A percentile compares a stretch with the other conserved stretches of the same genome.
Conservation (phyloP, 1,140 invertebrate species). For the Coptotermes formosanus region DNA sequence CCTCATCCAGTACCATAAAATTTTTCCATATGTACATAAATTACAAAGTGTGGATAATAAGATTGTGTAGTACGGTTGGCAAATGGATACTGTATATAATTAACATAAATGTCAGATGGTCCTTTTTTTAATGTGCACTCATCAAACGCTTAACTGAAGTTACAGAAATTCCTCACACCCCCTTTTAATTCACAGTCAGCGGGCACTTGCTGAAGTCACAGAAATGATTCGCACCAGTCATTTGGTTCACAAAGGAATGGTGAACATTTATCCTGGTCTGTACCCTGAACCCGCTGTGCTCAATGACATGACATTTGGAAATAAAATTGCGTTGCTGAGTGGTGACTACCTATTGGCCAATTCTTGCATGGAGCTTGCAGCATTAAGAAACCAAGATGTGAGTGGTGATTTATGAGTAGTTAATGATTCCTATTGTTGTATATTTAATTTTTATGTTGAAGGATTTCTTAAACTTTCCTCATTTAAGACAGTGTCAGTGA, state of each 20-base stretch:
- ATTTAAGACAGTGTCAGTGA: too few species aligned
- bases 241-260: slow-evolving; percentile 89
- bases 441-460: too few species aligned
- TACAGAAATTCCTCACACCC: too few species aligned
- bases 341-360: slow-evolving; percentile 91
- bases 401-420: neutral
- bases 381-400: slow-evolving; percentile 71
- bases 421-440: neutral
- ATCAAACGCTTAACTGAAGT: too few species aligned
- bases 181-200: slow-evolving; percentile 59
- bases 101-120: too few species aligned
- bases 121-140: too few species aligned
- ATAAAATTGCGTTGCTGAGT: slow-evolving; percentile 90
- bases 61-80: too few species aligned
- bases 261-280: slow-evolving; percentile 70
- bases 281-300: slow-evolving; percentile 55
- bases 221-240: slow-evolving; percentile 98
- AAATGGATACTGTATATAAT: too few species aligned
- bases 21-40: too few species aligned
- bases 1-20: too few species aligned
- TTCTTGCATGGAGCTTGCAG: slow-evolving; percentile 82
- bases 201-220: slow-evolving; percentile 88
- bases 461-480: too few species aligned
- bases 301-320: slow-evolving; percentile 87
- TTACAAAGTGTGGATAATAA: too few species aligned